Percentiles rank a stretch among this genome's conserved stretches.
Evolutionary conservation across 35 echinoderm and acorn worm genomes (phyloP).

Genomic region (Stichopus chloronotus): DNA sequence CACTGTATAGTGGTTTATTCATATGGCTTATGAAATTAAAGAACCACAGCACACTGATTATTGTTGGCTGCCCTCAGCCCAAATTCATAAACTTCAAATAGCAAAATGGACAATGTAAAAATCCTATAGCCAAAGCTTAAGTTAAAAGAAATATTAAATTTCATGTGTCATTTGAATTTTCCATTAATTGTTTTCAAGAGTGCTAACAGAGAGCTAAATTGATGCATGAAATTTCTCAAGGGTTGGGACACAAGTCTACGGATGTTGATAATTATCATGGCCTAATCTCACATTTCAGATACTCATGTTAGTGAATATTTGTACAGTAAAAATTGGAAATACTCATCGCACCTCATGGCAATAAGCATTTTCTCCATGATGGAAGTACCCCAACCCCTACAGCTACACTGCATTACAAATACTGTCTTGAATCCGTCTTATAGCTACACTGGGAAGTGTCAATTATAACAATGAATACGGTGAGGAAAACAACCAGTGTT

Average conservation of each 20-base stretch:
- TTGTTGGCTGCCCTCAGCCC: slow-evolving; percentile 6
- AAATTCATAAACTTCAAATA: slow-evolving; percentile 4
- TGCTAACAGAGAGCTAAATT: neutral
- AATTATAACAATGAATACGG: neutral
- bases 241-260: neutral
- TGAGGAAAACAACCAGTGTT: slow-evolving; percentile 15
- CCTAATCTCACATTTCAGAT: neutral
- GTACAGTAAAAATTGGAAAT: slow-evolving; percentile 1
- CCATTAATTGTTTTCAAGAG: neutral
- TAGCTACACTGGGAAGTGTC: neutral
- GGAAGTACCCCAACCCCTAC: neutral
- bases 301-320: neutral
- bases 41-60: slow-evolving; percentile 9
- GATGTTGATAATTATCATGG: neutral
- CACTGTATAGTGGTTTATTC: neutral
- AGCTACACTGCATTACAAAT: neutral
- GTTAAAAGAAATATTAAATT: slow-evolving; percentile 3
- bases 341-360: neutral
- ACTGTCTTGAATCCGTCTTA: slow-evolving; percentile 16
- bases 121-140: slow-evolving; percentile 1
- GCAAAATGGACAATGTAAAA: slow-evolving; percentile 2
- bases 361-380: slow-evolving; percentile 2
- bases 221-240: neutral
- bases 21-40: slow-evolving; percentile 6
- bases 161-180: neutral